These are phyloP conservation scores for Macrophya alboannulata DNA, from an alignment of 2,888 invertebrate species.

Conservation along the genomic window DNA sequence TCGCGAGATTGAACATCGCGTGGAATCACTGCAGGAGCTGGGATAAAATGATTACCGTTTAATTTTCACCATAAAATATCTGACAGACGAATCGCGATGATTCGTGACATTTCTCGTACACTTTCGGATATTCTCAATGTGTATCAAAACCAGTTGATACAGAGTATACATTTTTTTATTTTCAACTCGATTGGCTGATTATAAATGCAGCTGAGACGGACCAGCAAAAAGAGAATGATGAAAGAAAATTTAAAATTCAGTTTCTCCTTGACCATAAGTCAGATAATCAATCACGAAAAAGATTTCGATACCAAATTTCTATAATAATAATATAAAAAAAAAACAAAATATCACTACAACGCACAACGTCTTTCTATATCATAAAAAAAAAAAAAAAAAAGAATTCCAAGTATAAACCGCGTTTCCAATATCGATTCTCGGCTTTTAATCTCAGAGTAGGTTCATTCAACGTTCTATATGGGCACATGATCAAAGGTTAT, in stretches of 20 bases:
- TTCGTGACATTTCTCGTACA: background rate
- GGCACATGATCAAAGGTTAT: too few species aligned
- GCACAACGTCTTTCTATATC: background rate
- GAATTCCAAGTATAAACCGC: too few species aligned
- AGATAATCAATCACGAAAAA: background rate
- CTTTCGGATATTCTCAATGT: background rate
- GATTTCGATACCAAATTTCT: background rate
- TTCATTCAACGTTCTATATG: too few species aligned
- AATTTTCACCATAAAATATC: background rate
- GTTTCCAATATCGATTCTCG: too few species aligned
- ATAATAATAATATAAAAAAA: background rate
- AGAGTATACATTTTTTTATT: background rate
- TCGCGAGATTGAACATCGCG: background rate
- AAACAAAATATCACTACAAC: background rate
- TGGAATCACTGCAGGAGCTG: background rate
- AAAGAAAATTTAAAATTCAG: background rate
- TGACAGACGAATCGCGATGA: background rate
- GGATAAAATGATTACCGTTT: background rate
- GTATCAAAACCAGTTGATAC: background rate
- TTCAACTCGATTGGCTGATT: background rate
- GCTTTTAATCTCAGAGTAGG: too few species aligned
- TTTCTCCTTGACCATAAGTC: background rate
- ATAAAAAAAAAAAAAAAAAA: too few species aligned
- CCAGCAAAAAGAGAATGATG: background rate
- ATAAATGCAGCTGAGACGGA: background rate